These are phyloP conservation scores for Clarias fuscus DNA, from an alignment of 2,797 vertebrate genomes.

Conservation along the genomic window DNA sequence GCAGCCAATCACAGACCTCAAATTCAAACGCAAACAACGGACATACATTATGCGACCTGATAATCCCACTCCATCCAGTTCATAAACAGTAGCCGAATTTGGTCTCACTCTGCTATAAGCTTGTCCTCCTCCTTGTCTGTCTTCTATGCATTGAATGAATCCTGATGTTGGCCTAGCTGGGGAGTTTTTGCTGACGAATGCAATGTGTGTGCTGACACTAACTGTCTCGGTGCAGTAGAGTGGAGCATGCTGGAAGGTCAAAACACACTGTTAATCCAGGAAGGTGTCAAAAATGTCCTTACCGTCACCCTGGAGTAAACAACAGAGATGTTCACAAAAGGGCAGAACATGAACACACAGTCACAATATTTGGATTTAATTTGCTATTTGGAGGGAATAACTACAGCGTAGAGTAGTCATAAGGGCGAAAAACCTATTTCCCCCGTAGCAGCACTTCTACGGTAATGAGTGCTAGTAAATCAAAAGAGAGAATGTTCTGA, in stretches of 20 bases:
- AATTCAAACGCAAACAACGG: background rate
- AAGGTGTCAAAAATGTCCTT: constrained; percentile 24
- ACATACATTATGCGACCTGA: background rate
- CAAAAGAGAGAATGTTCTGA: constrained; percentile 28
- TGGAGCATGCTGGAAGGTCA: constrained; percentile 68
- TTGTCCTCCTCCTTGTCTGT: background rate
- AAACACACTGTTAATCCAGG: constrained; percentile 60
- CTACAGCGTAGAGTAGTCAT: background rate
- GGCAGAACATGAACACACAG: background rate
- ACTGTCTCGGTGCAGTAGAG: constrained; percentile 35
- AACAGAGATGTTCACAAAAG: background rate
- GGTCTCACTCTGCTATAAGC: background rate
- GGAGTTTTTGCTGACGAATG: constrained; percentile 27
- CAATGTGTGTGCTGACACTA: constrained; percentile 33
- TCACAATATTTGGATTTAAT: background rate
- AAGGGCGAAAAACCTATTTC: background rate
- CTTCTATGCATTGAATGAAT: constrained; percentile 1
- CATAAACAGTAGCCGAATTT: background rate
- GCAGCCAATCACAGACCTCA: background rate
- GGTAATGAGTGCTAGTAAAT: constrained; percentile 1
- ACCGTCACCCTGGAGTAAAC: background rate
- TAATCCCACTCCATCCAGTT: background rate
- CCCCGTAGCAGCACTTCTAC: background rate
- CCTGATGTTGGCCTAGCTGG: background rate
- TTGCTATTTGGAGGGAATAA: constrained; percentile 21